These are phyloP conservation scores for Trachelus iudaicus DNA, from an alignment of 2,888 invertebrate species.

Conservation along the genomic window DNA sequence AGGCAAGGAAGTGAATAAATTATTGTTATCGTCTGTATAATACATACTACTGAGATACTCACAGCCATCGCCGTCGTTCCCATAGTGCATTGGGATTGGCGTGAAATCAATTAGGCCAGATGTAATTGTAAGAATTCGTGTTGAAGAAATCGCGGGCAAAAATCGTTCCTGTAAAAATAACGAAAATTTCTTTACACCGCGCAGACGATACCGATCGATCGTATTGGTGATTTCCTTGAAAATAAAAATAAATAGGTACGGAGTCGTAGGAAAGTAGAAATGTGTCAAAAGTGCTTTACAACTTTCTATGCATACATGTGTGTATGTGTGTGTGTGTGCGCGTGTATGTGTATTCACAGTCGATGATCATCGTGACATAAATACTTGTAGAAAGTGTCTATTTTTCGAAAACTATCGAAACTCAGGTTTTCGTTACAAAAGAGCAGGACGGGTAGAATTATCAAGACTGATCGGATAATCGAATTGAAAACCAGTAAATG, in stretches of 20 bases:
- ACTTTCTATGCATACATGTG: background rate
- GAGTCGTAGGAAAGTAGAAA: background rate
- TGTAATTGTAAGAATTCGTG: background rate
- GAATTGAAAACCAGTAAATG: too few species aligned
- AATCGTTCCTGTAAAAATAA: background rate
- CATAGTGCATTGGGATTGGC: background rate
- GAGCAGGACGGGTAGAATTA: too few species aligned
- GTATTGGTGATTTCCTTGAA: background rate
- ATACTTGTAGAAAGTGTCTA: background rate
- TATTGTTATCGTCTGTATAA: background rate
- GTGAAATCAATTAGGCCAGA: background rate
- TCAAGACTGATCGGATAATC: too few species aligned
- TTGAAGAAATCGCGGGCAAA: background rate
- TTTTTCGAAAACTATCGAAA: too few species aligned
- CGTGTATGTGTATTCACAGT: background rate
- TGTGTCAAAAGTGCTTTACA: background rate
- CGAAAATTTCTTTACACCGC: background rate
- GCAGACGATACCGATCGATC: background rate
- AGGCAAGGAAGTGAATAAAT: background rate
- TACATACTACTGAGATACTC: background rate
- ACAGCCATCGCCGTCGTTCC: background rate
- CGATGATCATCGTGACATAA: background rate
- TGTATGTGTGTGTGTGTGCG: rapidly evolving
- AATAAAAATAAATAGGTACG: background rate
- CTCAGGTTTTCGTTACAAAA: too few species aligned